Conservation (phyloP, 1,140 invertebrate genomes). For the Trypoxylus dichotomus region DNA sequence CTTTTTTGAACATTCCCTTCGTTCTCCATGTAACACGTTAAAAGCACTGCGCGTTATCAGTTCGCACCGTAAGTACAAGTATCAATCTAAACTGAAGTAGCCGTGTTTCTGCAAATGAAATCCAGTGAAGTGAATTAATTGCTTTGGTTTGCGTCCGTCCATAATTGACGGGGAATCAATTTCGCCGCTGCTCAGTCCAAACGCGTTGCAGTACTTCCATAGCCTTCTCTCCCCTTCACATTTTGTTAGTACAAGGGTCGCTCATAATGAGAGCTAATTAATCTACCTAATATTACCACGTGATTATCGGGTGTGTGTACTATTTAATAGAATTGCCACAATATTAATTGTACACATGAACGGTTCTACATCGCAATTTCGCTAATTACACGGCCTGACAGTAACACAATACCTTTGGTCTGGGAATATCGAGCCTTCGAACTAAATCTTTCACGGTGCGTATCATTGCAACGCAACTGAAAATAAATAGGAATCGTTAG, state of each 20-base stretch:
- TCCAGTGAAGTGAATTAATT: background rate
- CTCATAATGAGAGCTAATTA: background rate
- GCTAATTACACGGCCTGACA: background rate
- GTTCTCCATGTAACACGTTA: too few relatives aligned
- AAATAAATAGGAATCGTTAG: background rate
- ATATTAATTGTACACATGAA: background rate
- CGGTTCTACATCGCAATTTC: background rate
- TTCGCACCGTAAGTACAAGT: background rate
- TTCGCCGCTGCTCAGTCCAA: background rate
- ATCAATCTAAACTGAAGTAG: background rate
- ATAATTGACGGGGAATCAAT: background rate
- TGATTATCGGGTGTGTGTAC: background rate
- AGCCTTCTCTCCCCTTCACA: background rate
- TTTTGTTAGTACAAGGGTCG: background rate
- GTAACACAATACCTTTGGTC: background rate
- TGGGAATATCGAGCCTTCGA: background rate
- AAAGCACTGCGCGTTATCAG: too few relatives aligned
- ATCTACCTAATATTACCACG: conserved; percentile 1
- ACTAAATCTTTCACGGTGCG: background rate
- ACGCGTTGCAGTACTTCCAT: background rate
- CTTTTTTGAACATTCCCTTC: too few relatives aligned
- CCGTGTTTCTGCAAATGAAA: background rate
- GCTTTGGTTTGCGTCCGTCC: background rate
- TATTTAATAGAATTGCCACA: background rate
- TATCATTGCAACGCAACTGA: background rate